Evolutionary conservation across 1,140 invertebrate species (phyloP), one percentile per base, ranked within the genome.

Genomic region (Pemphigus obesinymphae): DNA sequence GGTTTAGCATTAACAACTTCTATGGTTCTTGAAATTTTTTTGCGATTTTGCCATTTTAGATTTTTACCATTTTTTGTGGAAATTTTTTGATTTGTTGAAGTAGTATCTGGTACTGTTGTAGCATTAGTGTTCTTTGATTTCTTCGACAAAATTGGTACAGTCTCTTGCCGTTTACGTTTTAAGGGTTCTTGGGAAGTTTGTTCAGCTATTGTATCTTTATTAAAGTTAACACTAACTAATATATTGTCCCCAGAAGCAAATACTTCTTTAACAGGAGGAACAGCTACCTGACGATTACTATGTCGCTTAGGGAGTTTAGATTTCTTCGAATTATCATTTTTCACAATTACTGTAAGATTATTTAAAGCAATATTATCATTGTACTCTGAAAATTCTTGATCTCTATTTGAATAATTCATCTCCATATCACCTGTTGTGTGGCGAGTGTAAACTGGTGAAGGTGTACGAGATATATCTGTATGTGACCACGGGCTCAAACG

Each of bases 171-270:
- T 61, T 80, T 80, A 45, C 76, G 76, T 43, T 80, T 80, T 10
- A 61, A 29, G 4, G 76, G 76, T 17, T 80, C 76, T 80, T 80
- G 76, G 8, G 55, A 20, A 45, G 58, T 80, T 63, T 63, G 53
- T 20, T 80, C 58, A 61, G 31, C 26, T 1, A 11, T 20, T 29
- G 34, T 17, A 6, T 80, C 76, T 84, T 80, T 80, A 40, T 87
- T 93, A 86, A 96, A 97, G 87, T 94, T 96, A 8, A 97, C 94
- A 86, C 94, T 96, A 0, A 97, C 94, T 43, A 96, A 89, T 80
- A 97, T 96, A 85, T 96, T 96, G 87, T 96, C 94, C 6, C 95
- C 95, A 34, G 94, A 95, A 0, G 95, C 93, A 85, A 96, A 96
- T 0, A 97, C 94, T 88, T 96, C 95, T 86, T 97, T 97, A 0